Conservation (phyloP, 64 coral and sea anemone genomes). For the Montipora foliosa region DNA sequence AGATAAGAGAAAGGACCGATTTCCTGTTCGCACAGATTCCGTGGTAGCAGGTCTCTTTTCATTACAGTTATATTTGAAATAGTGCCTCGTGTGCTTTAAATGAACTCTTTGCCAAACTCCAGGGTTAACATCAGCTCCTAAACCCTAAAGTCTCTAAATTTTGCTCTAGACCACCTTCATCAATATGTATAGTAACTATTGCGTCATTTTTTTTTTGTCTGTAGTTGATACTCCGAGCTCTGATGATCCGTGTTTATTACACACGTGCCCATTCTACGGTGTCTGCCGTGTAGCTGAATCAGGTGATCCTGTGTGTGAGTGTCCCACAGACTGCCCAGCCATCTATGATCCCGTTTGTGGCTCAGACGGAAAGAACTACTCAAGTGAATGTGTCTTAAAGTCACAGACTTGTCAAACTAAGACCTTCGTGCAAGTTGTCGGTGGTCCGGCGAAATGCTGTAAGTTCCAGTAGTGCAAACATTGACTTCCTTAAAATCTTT, state of each 20-base stretch:
- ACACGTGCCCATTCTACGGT: conserved; percentile 50
- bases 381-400: conserved; percentile 62
- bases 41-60: too few species aligned
- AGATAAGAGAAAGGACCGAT: too few species aligned
- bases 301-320: conserved; percentile 53
- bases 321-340: conserved; percentile 42
- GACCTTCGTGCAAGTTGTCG: conserved; percentile 2
- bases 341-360: conserved; percentile 64
- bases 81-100: too few species aligned
- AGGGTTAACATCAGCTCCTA: too few species aligned
- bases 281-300: conserved; percentile 18
- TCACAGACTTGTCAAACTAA: conserved; percentile 41
- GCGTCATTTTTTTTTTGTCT: background rate
- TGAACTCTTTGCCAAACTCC: too few species aligned
- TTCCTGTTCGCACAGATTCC: too few species aligned
- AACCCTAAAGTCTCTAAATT: too few species aligned
- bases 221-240: background rate
- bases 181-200: background rate
- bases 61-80: too few species aligned
- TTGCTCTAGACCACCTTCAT: too few species aligned
- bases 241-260: conserved; percentile 43
- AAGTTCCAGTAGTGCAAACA: background rate
- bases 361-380: conserved; percentile 65
- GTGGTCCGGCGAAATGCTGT: conserved; percentile 24
- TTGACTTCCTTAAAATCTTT: background rate